Evolutionary conservation across 2,888 invertebrate genomes (phyloP), one percentile per base, ranked within the genome.

Genomic region (Linnaemya vulpina): DNA sequence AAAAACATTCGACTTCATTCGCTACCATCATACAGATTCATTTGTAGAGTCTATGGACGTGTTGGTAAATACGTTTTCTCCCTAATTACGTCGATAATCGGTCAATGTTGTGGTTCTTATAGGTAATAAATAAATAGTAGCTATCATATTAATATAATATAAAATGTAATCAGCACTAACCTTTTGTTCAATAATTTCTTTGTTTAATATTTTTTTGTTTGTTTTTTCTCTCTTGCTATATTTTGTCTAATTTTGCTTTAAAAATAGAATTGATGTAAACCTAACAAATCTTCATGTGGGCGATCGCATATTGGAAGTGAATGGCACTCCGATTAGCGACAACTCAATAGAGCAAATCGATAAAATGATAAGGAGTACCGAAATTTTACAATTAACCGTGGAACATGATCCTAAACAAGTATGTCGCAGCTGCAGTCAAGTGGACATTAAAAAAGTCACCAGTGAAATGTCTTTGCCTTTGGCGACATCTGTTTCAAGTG

Each of bases 301-400:
- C n/a, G 98, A 98, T 93, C 94, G 96, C 89, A 97, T 98, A 87
- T 93, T 98, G 86, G 98, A 98, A 94, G 97, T 98, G 67, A 98
- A 98, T 93, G 98, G 98, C 3, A 95, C 96, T 0, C 96, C 97
- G 0, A 96, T 98, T 0, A 95, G 95, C 89, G 96, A 96, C 90
- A 95, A 96, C 73, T 95, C 96, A 0, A 93, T 97, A 65, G 95
- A 96, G 86, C 97, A 95, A 87, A 95, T 96, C 76, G 96, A 97
- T 91, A 95, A 95, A 90, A 93, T 96, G 43, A 94, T 97, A 78
- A 94, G 95, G 83, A 95, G 95, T 89, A 95, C 96, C 0, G 95
- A 96, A 88, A 94, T 95, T 83, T 92, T 97, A 82, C 96, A 98
- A 94, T 93, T 98, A 86, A 98, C 97, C 3, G 96, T 98, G 89